Evolutionary conservation across 2,113 vertebrate species (phyloP).

Genomic region (Coturnix japonica): DNA sequence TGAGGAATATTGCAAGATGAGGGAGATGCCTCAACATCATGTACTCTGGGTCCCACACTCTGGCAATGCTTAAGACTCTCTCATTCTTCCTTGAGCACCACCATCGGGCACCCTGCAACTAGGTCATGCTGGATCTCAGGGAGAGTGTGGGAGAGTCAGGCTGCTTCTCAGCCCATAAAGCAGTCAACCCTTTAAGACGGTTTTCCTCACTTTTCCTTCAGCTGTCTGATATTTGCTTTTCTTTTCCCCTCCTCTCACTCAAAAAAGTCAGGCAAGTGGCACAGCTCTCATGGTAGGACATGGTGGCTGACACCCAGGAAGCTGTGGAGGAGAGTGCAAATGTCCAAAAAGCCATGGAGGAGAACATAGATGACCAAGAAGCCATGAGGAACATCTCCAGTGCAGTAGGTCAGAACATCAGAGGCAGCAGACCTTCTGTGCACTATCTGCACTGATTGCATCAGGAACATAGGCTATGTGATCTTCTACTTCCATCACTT

Average conservation of each 20-base stretch:
- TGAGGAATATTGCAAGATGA: neutral
- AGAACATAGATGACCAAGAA: too few relatives aligned
- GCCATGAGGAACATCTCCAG: neutral
- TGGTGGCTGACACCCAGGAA: neutral
- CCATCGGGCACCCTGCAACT: neutral
- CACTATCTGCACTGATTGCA: neutral
- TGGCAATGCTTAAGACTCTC: accelerated
- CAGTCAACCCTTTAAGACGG: neutral
- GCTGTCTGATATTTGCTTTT: neutral
- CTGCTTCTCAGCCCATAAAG: neutral
- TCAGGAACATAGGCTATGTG: neutral
- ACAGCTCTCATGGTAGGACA: neutral
- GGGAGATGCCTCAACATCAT: accelerated
- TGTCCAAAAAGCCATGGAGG: too few relatives aligned
- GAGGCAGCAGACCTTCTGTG: neutral
- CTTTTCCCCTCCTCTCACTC: neutral
- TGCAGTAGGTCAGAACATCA: neutral
- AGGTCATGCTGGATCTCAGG: neutral
- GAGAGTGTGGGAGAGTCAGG: neutral
- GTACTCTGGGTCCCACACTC: accelerated
- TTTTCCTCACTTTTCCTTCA: neutral
- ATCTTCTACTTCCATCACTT: neutral
- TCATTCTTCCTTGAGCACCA: neutral
- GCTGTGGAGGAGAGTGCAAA: too few relatives aligned
- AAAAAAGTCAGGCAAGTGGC: neutral